Base-by-base conservation (phyloP, 2,888 invertebrate genomes). In the Ectropis crepuscularia region DNA sequence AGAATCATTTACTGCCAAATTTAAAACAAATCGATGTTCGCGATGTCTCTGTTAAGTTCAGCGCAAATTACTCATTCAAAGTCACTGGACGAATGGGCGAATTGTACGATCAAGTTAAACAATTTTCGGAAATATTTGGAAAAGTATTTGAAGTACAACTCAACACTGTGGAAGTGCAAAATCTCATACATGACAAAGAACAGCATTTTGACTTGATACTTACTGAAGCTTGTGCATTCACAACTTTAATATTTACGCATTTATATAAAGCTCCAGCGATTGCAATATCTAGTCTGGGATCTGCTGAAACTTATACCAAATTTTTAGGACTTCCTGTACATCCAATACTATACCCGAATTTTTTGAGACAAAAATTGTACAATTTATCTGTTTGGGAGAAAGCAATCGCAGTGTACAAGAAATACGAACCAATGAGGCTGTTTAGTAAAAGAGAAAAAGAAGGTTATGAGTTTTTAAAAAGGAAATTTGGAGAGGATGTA, bases 1-100 rank as follows among this genome's bases (percentile, higher is more conserved):
- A 79, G 59, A 77, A 75, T 5, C 42, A 73, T 43, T 37, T 72
- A 0, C 82, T 78, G 0, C 37, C 43, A 6, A 91, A 88, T 57
- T 74, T 87, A 4, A 86, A 77, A 4, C 87, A 90, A 77, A 86
- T 92, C 6, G 79, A 86, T 43, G 57, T 86, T 0, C 75, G 84
- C 11, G 78, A 82, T 45, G 9, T 80, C 36, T 78, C 82, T 0
- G 82, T 83, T n/a, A 10, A 65, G 0, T 46, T 38, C 45, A 54
- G 46, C 45, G 46, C 45, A 6, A 54, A 45, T 9, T 37, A 7
- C 7, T 12, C 12, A 9, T 9, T 54, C 5, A 54, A 46, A 12
- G 6, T 45, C 9, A 37, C 46, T 11, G 54, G 54, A 16, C 28
- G 7, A 10, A 54, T 47, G 57, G 57, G 54, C 16, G 69, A 76